Evolutionary conservation across 2,113 vertebrate genomes (phyloP), one percentile per base, ranked within the genome.

Genomic region (Gymnarchus niloticus): DNA sequence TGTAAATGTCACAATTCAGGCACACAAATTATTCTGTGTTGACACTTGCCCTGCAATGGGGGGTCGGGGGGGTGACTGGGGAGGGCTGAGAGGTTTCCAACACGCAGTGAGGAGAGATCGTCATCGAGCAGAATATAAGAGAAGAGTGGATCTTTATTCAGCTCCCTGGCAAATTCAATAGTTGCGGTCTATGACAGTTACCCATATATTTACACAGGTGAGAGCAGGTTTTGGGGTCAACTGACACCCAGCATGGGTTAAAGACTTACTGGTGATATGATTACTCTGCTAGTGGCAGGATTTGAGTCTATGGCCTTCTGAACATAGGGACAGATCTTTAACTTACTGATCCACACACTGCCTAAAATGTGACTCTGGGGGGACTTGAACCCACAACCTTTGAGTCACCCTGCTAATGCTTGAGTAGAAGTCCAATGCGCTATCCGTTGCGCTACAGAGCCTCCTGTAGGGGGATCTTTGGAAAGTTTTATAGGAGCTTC

Each of bases 1-100:
- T 88, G 88, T 89, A 91, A 93, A 93, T 91, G 91, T 90, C 91
- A 91, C 4, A 84, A 57, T 89, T 84, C 54, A 88, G 86, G 87
- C 90, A 90, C 85, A 85, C 87, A 84, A 90, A 89, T 89, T 91
- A 87, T 82, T 77, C 69, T 46, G 2, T 84, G 89, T 87, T 69
- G 86, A 52, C 56, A 76, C 56, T n/a, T 83, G 86, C 86, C 89
- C 90, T 88, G 86, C 85, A 7, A 23, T 10, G 33, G 41, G 76
- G 76, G 14, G 52, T 54, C 14, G 52, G 52, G 52, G 25, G 89
- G 87, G 59, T 23, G 59, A 21, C 21, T 6, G 57, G 7, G 25
- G 33, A 8, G 49, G 81, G 81, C 88, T 90, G 86, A 88, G 90
- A 88, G 87, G 33, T 2, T 0, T 81, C 59, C 28, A 65, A 65